Base-by-base conservation (phyloP, 2,888 invertebrate species). In the Heliconius ismenius region DNA sequence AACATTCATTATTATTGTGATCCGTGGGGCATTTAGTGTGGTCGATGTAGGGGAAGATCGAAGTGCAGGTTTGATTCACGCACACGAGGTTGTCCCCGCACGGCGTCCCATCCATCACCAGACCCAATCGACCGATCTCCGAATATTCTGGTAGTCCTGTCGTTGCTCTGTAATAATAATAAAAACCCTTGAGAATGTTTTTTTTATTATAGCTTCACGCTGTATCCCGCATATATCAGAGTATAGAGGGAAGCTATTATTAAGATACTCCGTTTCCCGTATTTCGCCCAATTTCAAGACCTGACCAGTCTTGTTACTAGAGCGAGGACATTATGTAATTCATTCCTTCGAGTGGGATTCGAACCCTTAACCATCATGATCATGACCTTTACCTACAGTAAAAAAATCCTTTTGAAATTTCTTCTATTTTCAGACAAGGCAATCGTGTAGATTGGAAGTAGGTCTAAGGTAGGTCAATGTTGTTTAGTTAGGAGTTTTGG, bases 61-160 rank as follows among this genome's bases (percentile, higher is more conserved):
- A 97, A 80, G 97, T 96, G 93, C 99, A 99, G 74, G 98, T 97
- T 93, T 98, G 98, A 95, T 98, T 98, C 85, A 98, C 96, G 95
- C 99, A 99, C 85, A 99, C 97, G 92, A 97, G 95, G 93, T 97
- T 97, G 87, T 98, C 97, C 13, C 98, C 98, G 92, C 99, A 99
- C 63, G 97, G 97, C 24, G 99, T 98, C 32, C 99, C 99, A 91
- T 99, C 98, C 83, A 96, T 95, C 76, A 99, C 98, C 84, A 99
- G 95, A 3, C 98, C 99, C 87, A 97, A 95, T n/a, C 96, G 96
- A 10, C 96, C 96, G 85, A 96, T 95, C 85, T 96, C 96, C 67
- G 94, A 91, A 78, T 95, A 95, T 76, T 95, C 95, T 62, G 95
- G 95, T 73, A 95, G 95, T 10, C 97, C 97, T 79, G 96, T 96